A percentile compares a stretch with the other conserved stretches of the same genome.
These are phyloP conservation scores for Caenorhabditis elegans DNA, from an alignment of 1,140 invertebrate genomes.

Conservation along the genomic window DNA sequence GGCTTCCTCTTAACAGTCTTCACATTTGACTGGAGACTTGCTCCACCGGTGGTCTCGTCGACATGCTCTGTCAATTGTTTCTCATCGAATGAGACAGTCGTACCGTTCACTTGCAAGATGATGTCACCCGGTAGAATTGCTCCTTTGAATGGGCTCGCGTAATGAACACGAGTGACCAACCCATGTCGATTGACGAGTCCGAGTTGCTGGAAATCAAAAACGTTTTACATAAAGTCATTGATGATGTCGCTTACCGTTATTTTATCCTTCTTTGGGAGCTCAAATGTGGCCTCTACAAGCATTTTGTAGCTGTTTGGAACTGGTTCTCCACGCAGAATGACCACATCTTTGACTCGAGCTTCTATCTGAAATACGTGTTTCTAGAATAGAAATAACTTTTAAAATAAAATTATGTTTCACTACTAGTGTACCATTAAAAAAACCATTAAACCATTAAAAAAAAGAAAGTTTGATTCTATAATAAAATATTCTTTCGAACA, in stretches of 20 bases:
- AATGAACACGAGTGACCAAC: not conserved
- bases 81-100: not conserved
- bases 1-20: too few relatives aligned
- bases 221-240: too few relatives aligned
- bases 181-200: not conserved
- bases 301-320: not conserved
- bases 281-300: not conserved
- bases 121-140: not conserved
- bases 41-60: not conserved
- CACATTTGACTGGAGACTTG: too few relatives aligned
- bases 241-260: not conserved
- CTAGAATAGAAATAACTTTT: too few relatives aligned
- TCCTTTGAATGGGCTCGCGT: constrained; percentile 1
- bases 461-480: too few relatives aligned
- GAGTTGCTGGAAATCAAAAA: not conserved
- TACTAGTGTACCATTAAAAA: too few relatives aligned
- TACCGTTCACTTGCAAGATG: not conserved
- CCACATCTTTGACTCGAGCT: not conserved
- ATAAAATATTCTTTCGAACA: too few relatives aligned
- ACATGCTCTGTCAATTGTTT: not conserved
- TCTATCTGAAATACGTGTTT: not conserved
- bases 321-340: not conserved
- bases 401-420: too few relatives aligned
- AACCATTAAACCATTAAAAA: too few relatives aligned
- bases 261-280: not conserved